These are phyloP conservation scores for Speoplatyrhinus poulsoni DNA, from an alignment of 2,113 vertebrate species.

Conservation along the genomic window DNA sequence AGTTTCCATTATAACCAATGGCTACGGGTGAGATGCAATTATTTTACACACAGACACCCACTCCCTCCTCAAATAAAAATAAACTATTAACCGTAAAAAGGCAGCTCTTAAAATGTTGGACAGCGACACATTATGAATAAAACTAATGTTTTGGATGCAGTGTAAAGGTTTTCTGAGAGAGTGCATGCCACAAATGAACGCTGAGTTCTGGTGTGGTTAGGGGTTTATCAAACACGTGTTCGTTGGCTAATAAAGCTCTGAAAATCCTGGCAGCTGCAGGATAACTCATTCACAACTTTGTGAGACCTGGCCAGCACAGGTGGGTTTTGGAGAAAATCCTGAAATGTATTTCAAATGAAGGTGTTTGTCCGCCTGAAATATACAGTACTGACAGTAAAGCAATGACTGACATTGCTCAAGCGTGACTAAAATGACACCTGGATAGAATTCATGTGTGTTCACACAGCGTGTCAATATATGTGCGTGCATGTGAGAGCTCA, in stretches of 20 bases:
- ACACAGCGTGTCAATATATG: constrained; percentile 28
- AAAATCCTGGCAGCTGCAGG: constrained; percentile 44
- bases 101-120: constrained; percentile 49
- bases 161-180: constrained; percentile 43
- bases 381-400: not conserved
- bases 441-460: constrained; percentile 36
- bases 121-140: constrained; percentile 42
- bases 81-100: constrained; percentile 61
- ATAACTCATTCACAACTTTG: constrained; percentile 44
- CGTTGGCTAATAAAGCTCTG: constrained; percentile 44
- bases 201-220: constrained; percentile 41
- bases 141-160: constrained; percentile 54
- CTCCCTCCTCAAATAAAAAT: constrained; percentile 50
- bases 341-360: too few relatives aligned
- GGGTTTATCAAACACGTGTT: constrained; percentile 53
- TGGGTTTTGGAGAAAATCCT: constrained; percentile 3
- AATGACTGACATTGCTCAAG: not conserved
- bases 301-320: constrained; percentile 34
- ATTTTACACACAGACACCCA: constrained; percentile 35
- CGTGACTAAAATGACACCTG: constrained; percentile 15
- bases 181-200: constrained; percentile 42
- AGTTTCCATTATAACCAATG: constrained; percentile 52
- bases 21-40: constrained; percentile 36
- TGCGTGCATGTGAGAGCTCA: constrained; percentile 59
- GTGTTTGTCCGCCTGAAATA: too few relatives aligned